Evolutionary conservation across 35 echinoderm and acorn worm genomes (phyloP).

Genomic region (Amphiura filiformis): DNA sequence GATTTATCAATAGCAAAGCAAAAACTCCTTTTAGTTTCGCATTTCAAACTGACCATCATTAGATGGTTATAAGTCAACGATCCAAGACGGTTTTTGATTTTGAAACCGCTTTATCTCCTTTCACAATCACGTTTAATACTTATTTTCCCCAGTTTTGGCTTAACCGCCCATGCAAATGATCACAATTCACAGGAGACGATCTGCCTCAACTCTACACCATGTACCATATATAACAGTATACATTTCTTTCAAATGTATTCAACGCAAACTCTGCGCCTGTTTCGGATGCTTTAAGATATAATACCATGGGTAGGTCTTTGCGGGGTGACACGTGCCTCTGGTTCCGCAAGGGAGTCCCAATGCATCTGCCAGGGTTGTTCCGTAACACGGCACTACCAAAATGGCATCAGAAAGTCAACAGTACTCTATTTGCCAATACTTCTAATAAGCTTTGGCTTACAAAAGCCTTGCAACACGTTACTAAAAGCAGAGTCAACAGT

Average conservation of each 20-base stretch:
- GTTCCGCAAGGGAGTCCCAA: neutral
- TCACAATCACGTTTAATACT: no score
- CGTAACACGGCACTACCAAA: neutral
- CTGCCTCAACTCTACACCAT: neutral
- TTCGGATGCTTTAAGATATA: slow-evolving; percentile 1
- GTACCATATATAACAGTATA: neutral
- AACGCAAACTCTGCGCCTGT: neutral
- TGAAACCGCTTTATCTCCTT: no score
- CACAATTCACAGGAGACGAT: neutral
- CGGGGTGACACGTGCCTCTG: slow-evolving; percentile 8
- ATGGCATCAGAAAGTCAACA: neutral
- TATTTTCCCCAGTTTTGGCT: no score
- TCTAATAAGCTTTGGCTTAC: neutral
- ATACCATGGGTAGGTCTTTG: neutral
- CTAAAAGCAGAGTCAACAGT: neutral
- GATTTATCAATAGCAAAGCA: no score
- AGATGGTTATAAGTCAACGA: no score
- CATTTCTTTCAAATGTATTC: neutral
- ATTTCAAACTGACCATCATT: no score
- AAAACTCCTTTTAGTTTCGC: no score
- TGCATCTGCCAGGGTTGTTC: neutral
- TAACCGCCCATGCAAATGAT: no score
- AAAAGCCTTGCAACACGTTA: neutral
- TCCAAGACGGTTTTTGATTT: no score
- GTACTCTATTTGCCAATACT: neutral